Evolutionary conservation across 2,797 vertebrate genomes (phyloP).

Genomic region (Thripadectes ignobilis): DNA sequence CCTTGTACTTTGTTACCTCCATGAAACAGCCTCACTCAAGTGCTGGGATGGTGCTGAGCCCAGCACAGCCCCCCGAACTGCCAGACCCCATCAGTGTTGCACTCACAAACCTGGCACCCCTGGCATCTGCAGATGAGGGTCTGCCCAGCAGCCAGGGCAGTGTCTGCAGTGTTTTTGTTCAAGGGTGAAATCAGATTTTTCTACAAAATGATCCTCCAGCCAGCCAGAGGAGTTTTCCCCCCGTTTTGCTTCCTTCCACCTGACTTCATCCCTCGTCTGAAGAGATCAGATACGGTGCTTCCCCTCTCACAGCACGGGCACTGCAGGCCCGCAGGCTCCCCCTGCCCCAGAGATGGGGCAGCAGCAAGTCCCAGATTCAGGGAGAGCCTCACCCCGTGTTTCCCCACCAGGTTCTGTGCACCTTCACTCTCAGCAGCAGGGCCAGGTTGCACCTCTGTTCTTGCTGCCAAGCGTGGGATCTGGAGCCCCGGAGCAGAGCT

Average conservation of each 20-base stretch:
- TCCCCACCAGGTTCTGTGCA: background rate
- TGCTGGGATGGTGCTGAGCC: background rate
- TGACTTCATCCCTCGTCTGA: background rate
- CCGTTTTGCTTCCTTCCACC: background rate
- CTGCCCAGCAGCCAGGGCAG: background rate
- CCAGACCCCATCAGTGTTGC: accelerated
- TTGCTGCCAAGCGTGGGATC: accelerated
- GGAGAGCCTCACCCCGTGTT: accelerated
- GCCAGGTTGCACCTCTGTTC: background rate
- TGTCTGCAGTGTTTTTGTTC: background rate
- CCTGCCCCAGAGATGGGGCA: background rate
- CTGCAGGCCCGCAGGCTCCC: background rate
- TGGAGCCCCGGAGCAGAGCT: background rate
- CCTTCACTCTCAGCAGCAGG: background rate
- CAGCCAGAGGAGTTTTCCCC: background rate
- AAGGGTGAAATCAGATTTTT: background rate
- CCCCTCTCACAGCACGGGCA: accelerated
- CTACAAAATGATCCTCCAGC: background rate
- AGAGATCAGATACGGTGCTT: accelerated
- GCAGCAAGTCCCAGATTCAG: background rate
- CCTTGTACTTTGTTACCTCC: background rate
- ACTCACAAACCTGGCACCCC: background rate
- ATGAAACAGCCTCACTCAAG: background rate
- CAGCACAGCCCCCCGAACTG: background rate
- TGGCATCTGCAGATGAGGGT: accelerated